These are phyloP conservation scores for Drosophila persimilis DNA, from an alignment of 1,140 invertebrate species.

Conservation along the genomic window DNA sequence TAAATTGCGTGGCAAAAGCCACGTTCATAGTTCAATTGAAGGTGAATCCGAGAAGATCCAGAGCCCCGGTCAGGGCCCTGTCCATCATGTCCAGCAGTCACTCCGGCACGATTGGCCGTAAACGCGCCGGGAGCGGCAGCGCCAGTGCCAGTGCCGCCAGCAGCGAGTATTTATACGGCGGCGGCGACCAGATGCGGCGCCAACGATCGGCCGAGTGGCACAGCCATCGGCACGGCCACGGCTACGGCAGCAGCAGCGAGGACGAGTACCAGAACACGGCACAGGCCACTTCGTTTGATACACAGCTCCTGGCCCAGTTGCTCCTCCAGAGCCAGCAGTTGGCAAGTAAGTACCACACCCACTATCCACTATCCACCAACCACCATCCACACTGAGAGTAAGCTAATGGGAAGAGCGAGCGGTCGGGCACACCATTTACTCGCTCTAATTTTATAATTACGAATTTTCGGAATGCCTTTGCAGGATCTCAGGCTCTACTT, in stretches of 20 bases:
- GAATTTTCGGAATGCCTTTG: too few species aligned
- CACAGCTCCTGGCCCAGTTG: conserved; percentile 84
- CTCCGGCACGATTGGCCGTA: conserved; percentile 83
- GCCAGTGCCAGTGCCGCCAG: conserved; percentile 71
- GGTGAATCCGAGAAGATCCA: conserved; percentile 35
- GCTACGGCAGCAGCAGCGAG: conserved; percentile 84
- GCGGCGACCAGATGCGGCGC: conserved; percentile 83
- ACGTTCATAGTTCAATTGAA: conserved; percentile 66
- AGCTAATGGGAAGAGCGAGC: too few species aligned
- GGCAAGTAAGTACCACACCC: conserved; percentile 83
- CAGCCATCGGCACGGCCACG: conserved; percentile 83
- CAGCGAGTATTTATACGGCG: conserved; percentile 75
- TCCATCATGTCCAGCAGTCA: conserved; percentile 75
- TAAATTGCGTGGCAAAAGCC: conserved; percentile 45
- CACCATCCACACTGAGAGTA: too few species aligned
- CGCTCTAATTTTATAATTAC: too few species aligned
- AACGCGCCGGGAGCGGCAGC: conserved; percentile 77
- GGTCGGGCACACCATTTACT: too few species aligned
- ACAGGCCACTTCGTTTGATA: conserved; percentile 82
- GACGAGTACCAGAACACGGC: conserved; percentile 85
- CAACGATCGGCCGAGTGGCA: conserved; percentile 87
- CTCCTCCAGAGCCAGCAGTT: conserved; percentile 85
- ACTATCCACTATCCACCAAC: too few species aligned
- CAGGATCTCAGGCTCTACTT: too few species aligned
- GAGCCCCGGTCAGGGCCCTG: neutral